Base-by-base conservation (phyloP, 1,140 invertebrate species). In the Tenebrio molitor region DNA sequence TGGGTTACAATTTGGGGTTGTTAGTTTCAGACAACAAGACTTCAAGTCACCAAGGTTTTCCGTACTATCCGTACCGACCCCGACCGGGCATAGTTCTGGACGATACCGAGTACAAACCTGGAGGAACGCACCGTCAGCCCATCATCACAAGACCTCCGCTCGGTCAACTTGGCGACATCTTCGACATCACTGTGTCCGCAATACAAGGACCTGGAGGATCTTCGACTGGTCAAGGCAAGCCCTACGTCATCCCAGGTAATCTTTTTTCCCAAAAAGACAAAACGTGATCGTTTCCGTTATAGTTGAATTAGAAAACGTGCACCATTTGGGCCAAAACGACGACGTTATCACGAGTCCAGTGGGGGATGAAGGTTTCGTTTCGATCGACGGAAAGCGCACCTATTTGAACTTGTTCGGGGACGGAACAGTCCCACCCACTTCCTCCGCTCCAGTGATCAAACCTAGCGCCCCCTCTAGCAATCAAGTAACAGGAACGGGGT, bases 381-480 rank as follows among this genome's bases (percentile, higher is more conserved):
- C 93, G n/a, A 96, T 96, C 69, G 94, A 96, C 80, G 95, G 95
- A 19, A 94, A 95, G 83, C 86, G 93, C 76, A 96, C 94, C 1
- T 95, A 96, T 83, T 86, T 96, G 70, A 94, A 95, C 84, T 83
- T 96, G 1, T 93, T 95, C 80, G 90, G 90, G 69, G 89, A 88
- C 33, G 73, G 36, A 25, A 65, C 50, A 8, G 68, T 71, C 15
- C 68, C 77, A 19, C 73, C 78, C 10, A 80, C 77, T 19, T 74
- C 81, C 25, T 73, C 77, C 1, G 62, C 71, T 29, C 19, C 77
- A 14, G 69, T 69, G 3, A 77, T 80, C 2, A 76, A 80, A 63
- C 81, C 81, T 5, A 82, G 79, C 2, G 81, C 78, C 70, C 58
- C 81, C 72, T 75, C 81, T 62, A 76, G 71, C 33, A 77, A 77